Percentiles rank a stretch among this genome's conserved stretches.
Conservation (phyloP, 2,797 vertebrate genomes). For the Alcedo atthis region DNA sequence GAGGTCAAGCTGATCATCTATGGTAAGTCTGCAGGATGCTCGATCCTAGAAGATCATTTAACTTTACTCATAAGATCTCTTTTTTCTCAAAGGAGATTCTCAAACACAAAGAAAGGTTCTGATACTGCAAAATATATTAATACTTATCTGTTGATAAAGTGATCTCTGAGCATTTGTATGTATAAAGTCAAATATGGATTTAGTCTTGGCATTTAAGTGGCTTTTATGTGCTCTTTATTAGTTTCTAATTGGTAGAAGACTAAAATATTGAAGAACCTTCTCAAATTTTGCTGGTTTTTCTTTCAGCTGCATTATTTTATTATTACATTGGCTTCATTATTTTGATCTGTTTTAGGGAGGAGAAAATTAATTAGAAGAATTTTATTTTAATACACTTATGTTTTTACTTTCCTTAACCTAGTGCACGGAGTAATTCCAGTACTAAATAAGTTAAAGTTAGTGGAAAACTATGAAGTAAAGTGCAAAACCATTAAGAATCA, state of each 20-base stretch:
- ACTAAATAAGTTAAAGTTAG: background rate
- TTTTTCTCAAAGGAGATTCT: background rate
- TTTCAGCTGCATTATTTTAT: background rate
- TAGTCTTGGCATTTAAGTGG: background rate
- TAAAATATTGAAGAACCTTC: background rate
- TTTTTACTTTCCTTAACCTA: background rate
- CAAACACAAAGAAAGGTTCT: background rate
- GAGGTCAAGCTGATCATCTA: conserved; percentile 87
- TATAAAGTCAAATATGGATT: background rate
- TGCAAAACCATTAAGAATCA: background rate
- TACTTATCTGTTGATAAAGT: background rate
- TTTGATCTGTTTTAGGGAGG: background rate
- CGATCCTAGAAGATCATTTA: background rate
- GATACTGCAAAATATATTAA: background rate
- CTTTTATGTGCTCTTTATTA: background rate
- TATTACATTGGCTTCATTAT: background rate
- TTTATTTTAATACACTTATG: background rate
- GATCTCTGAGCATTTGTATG: background rate
- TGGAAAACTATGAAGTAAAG: background rate
- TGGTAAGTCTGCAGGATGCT: conserved; percentile 75
- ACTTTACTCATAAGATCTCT: background rate
- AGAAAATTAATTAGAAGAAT: background rate
- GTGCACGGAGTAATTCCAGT: background rate
- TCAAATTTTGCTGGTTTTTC: background rate
- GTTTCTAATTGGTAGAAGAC: background rate